phyloP scores from a whole-genome alignment of 2,888 invertebrate species.

The Phyto melanocephala region DNA sequence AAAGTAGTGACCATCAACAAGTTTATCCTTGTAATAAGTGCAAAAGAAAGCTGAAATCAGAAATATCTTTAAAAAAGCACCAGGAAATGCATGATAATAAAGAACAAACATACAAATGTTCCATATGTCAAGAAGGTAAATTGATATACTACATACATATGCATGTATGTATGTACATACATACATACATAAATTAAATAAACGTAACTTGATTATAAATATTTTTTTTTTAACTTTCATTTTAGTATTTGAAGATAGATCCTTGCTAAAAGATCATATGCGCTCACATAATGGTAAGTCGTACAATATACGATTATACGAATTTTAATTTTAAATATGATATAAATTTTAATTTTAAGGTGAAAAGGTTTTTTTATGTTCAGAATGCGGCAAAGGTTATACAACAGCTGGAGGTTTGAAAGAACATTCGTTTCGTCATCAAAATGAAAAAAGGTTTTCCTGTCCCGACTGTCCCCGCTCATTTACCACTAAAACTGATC shows the following conservation, averaged over 20 bases:
- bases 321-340: not conserved
- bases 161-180: too few species aligned
- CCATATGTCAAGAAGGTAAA: conserved; percentile 42
- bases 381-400: conserved; percentile 60
- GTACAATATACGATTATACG: not conserved
- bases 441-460: conserved; percentile 45
- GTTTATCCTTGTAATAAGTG: conserved; percentile 56
- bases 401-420: conserved; percentile 55
- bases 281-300: conserved; percentile 49
- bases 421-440: conserved; percentile 54
- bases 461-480: conserved; percentile 60
- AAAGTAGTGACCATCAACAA: not conserved
- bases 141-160: too few species aligned
- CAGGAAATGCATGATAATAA: conserved; percentile 45
- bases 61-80: conserved; percentile 47
- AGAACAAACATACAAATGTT: conserved; percentile 36
- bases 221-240: not conserved
- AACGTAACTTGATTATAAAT: too few species aligned
- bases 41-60: conserved; percentile 52
- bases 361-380: conserved; percentile 57
- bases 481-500: conserved; percentile 55
- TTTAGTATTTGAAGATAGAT: conserved; percentile 21
- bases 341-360: conserved; percentile 14
- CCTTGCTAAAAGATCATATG: conserved; percentile 43
- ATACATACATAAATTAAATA: too few species aligned